Conservation (phyloP, 2,113 vertebrate genomes). For the Rhabdornis inornatus region DNA sequence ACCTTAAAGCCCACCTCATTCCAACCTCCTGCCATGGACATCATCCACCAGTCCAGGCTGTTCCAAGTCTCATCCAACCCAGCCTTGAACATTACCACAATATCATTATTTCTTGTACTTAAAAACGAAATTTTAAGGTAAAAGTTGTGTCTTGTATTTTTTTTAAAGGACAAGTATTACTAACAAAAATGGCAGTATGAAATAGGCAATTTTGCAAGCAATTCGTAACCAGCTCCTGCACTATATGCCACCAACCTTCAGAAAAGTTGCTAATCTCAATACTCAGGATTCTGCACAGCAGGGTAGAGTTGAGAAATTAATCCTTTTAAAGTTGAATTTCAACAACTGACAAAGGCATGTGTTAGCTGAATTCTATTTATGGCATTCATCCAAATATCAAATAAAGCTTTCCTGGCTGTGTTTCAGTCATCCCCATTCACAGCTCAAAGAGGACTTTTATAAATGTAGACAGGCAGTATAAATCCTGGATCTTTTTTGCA, state of each 20-base stretch:
- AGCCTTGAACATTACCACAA: not conserved
- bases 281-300: conserved; percentile 7
- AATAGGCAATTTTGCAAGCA: not conserved
- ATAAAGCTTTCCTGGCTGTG: conserved; percentile 54
- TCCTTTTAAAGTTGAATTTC: conserved; percentile 66
- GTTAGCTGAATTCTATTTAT: conserved; percentile 45
- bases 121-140: not conserved
- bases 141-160: not conserved
- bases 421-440: conserved; percentile 58
- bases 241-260: not conserved
- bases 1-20: not conserved
- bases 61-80: not conserved
- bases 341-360: conserved; percentile 61
- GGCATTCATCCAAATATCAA: conserved; percentile 53
- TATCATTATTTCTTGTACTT: not conserved
- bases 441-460: conserved; percentile 52
- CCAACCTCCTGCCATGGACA: not conserved
- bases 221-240: not conserved
- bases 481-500: conserved; percentile 28
- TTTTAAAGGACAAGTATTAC: not conserved
- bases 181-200: not conserved
- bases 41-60: not conserved
- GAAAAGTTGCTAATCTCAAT: conserved; percentile 19
- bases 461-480: conserved; percentile 49
- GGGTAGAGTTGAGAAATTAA: conserved; percentile 53